Evolutionary conservation across 2,888 invertebrate genomes (phyloP).

Genomic region (Eilema griseolum): DNA sequence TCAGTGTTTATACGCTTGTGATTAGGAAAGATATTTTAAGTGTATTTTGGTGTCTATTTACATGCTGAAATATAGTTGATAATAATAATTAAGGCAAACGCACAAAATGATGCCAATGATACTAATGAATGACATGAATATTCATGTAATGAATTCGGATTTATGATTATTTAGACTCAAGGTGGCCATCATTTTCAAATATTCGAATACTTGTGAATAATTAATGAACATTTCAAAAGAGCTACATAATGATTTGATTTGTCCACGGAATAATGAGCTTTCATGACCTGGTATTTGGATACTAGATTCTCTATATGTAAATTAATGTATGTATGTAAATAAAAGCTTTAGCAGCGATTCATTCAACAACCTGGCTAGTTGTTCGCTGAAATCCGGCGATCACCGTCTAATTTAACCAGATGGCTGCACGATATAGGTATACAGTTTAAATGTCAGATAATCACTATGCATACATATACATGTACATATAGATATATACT

Average conservation of each 20-base stretch:
- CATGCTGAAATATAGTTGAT: background rate
- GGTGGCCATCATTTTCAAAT: no score
- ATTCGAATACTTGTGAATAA: no score
- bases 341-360: background rate
- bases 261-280: no score
- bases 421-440: background rate
- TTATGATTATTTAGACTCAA: no score
- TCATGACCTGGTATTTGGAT: background rate
- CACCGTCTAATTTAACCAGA: background rate
- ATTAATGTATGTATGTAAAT: no score
- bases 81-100: background rate
- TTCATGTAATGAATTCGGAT: no score
- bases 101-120: background rate
- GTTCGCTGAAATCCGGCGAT: background rate
- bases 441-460: no score
- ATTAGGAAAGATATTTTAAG: conserved; percentile 15
- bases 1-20: conserved; percentile 22
- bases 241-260: no score
- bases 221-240: no score
- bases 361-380: background rate
- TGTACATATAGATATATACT: no score
- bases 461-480: no score
- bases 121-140: background rate
- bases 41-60: background rate
- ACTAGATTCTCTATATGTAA: no score